Evolutionary conservation across 2,113 vertebrate genomes (phyloP), one percentile per base, ranked within the genome.

Genomic region (Phylloscopus whistleri): DNA sequence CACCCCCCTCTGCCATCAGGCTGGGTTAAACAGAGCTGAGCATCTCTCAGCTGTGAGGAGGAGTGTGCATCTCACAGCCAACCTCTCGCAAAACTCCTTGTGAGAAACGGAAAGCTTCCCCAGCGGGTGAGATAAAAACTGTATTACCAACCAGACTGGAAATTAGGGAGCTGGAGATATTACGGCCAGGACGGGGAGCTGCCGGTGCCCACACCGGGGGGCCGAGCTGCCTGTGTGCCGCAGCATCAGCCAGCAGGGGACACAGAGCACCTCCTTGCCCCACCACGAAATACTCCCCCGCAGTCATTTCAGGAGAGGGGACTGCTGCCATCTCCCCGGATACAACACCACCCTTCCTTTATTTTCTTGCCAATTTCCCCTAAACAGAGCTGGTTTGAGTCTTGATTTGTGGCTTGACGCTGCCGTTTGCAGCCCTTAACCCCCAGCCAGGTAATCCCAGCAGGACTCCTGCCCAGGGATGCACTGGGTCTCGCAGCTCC

Each of bases 271-370:
- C 49, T 30, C 33, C 60, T 4, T 4, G 2, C 35, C 19, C 23
- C 11, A 5, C 11, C 58, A 48, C 1, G 0, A 24, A n/a, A 27
- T 0, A 3, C 28, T 13, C 27, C 6, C 4, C 26, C 3, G 13
- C 43, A 16, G 3, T 6, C 4, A 43, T 13, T 43, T 7, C 62
- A 66, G 56, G 56, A 17, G 44, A 41, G 8, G 27, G 28, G 56
- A 17, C 22, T 21, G 26, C 15, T 43, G 52, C 44, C 62, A 17
- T 20, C 39, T 19, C 13, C 15, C 16, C 23, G n/a, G 19, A 15
- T 13, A n/a, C 30, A 43, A 3, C 33, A 6, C 37, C 13, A 20
- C 33, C 30, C 27, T 30, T 10, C 43, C n/a, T 49, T 15, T n/a
- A 23, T 39, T 35, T 52, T 49, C 31, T 35, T 23, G 43, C n/a